These are phyloP conservation scores for Parauchenoglanis ngamensis DNA, from an alignment of 2,797 vertebrate genomes.

Conservation along the genomic window DNA sequence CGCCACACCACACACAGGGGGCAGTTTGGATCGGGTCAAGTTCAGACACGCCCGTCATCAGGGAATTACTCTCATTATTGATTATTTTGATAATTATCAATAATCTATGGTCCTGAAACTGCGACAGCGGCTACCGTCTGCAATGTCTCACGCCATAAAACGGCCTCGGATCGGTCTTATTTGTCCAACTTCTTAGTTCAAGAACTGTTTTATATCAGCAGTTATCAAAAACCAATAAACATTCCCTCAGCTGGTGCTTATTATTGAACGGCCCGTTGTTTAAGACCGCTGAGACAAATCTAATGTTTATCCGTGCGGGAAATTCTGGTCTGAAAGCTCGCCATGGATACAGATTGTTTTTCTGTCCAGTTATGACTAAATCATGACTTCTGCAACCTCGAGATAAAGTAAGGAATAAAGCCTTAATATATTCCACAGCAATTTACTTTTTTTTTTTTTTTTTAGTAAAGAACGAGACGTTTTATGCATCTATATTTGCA, in stretches of 20 bases:
- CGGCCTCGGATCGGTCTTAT: not conserved
- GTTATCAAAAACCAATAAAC: constrained; percentile 16
- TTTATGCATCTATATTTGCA: not conserved
- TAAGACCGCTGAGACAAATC: not conserved
- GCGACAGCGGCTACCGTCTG: not conserved
- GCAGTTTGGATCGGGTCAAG: constrained; percentile 34
- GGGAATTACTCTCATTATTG: not conserved
- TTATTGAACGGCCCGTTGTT: not conserved
- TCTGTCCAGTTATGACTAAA: not conserved
- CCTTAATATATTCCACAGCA: not conserved
- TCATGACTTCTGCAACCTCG: not conserved
- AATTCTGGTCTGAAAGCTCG: not conserved
- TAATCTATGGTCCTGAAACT: too few species aligned
- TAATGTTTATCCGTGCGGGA: not conserved
- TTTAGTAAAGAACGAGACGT: not conserved
- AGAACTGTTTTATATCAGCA: constrained; percentile 1
- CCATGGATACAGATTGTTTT: not conserved
- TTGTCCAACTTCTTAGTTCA: not conserved
- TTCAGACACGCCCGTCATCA: not conserved
- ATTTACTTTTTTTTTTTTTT: not conserved
- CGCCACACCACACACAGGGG: constrained; percentile 26
- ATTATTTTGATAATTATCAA: not conserved
- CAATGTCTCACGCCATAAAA: not conserved
- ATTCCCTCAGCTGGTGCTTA: not conserved
- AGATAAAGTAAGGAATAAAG: not conserved